Evolutionary conservation across 2,797 vertebrate species (phyloP), one percentile per base, ranked within the genome.

Genomic region (Chaetophractus vellerosus): DNA sequence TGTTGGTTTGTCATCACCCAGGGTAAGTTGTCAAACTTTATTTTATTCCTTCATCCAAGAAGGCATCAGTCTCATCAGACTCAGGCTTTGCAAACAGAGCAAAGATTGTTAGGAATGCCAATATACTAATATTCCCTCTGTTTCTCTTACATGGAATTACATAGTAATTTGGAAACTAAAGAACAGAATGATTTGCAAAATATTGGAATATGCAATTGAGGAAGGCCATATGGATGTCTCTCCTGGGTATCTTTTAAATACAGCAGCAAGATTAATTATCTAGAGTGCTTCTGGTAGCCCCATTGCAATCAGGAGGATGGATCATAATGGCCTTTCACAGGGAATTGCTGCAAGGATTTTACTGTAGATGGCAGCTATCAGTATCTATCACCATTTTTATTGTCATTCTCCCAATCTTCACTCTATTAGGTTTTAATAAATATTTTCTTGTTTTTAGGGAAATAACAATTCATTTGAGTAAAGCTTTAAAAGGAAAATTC

Each of bases 251-350:
- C 15, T 63, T 82, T 68, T 69, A 81, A 61, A 79, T 55, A 28
- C 2, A 36, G 57, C 9, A 68, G 2, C 23, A 45, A 61, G 48
- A 28, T 48, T 36, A 48, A 48, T 80, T 84, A 48, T 61, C 38
- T n/a, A 48, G 38, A 16, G n/a, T 76, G 55, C 74, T 14, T 63
- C 50, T 21, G 41, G 26, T 55, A 41, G 10, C 18, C n/a, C 75
- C 23, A 4, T 19, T 59, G 31, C 12, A 45, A 24, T n/a, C 8
- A 24, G 75, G n/a, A 48, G 15, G 38, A 14, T 31, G 41, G 16
- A 24, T 79, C 0, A 0, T n/a, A 24, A n/a, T 7, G 28, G 57
- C 3, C 6, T 28, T 48, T 19, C 2, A 0, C 16, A 64, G 18
- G 63, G 31, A 81, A 1, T 23, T 9, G 18, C 28, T n/a, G 4